Evolutionary conservation across 2,888 invertebrate species (phyloP), one percentile per base, ranked within the genome.

Genomic region (Athripsodes cinereus): DNA sequence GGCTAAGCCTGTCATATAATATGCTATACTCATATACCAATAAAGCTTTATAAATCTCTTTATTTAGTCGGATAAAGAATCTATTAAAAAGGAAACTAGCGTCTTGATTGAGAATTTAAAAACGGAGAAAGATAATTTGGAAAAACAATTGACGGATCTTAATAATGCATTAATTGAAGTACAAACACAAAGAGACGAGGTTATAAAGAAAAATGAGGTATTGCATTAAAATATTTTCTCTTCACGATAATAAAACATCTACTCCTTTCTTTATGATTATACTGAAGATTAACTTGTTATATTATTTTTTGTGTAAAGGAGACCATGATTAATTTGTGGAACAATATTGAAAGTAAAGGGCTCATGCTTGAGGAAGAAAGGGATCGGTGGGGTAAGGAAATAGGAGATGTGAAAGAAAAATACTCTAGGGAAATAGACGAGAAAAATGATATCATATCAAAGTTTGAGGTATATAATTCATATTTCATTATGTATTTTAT

Each of bases 151-250:
- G 18, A 22, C 34, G 18, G 57, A 57, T 22, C 10, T 52, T 11
- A 40, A 34, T 44, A 18, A 10, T 6, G 31, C 44, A 18, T 26
- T 46, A 26, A 20, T 19, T 1, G 22, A 46, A 13, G 26, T 52
- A 16, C 31, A 44, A 22, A 34, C 31, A n/a, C 49, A 61, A 56
- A 58, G 48, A 18, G 50, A 58, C n/a, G 26, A 19, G 21, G 18
- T 53, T 34, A 40, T 22, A 44, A 50, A 51, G 22, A 22, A 53
- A n/a, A 53, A 22, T 16, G 50, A 58, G 53, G 50, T 53, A 53
- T 3, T 40, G 31, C 31, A 8, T 13, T 8, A 13, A 26, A 26
- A 26, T 26, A 26, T 10, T 26, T n/a, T 44, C n/a, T 44, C 2
- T 44, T 44, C 5, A 44, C n/a, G n/a, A n/a, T 44, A 3, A 18